These are phyloP conservation scores for Metellina segmentata DNA, from an alignment of 2,888 invertebrate species.

Conservation along the genomic window DNA sequence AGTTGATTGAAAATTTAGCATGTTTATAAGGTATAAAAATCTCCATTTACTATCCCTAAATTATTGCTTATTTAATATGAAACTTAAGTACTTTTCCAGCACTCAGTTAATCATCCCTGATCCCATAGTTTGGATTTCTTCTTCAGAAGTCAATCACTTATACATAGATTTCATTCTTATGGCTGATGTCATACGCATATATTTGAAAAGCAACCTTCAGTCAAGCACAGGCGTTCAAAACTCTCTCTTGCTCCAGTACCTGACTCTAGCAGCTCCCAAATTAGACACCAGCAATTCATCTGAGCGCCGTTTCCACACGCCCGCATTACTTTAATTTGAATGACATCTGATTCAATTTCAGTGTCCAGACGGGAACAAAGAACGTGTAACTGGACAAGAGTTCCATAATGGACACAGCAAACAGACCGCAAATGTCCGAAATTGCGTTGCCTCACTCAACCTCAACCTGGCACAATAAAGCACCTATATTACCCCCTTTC, in stretches of 20 bases:
- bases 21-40: too few relatives aligned
- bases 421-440: neutral
- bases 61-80: too few relatives aligned
- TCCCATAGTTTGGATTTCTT: too few relatives aligned
- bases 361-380: slow-evolving; percentile 14
- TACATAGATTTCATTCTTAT: too few relatives aligned
- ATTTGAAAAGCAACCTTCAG: too few relatives aligned
- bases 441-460: neutral
- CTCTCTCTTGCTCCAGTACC: neutral
- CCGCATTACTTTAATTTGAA: neutral
- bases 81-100: too few relatives aligned
- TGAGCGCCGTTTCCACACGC: neutral
- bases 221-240: neutral
- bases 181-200: too few relatives aligned
- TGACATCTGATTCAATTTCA: neutral
- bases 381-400: slow-evolving; percentile 4
- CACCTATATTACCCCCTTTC: slow-evolving; percentile 6
- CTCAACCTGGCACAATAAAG: neutral
- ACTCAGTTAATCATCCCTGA: too few relatives aligned
- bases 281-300: too few relatives aligned
- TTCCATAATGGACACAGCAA: neutral
- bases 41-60: too few relatives aligned
- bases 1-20: too few relatives aligned
- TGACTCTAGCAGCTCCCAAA: neutral
- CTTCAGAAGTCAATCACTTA: too few relatives aligned